Percentiles rank a stretch among this genome's conserved stretches.
phyloP scores from a whole-genome alignment of 2,888 invertebrate genomes.

The Sesia apiformis region DNA sequence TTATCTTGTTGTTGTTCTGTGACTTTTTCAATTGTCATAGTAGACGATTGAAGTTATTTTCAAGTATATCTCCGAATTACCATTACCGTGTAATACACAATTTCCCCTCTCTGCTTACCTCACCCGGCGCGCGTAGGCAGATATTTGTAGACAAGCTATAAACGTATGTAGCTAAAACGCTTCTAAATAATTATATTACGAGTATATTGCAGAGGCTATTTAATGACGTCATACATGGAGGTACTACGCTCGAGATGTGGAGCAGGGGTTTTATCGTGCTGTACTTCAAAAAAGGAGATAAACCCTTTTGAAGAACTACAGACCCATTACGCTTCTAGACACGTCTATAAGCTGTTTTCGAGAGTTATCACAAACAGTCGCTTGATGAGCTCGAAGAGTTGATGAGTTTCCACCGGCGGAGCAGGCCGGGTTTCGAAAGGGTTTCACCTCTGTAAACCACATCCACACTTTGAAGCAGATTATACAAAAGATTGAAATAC shows the following conservation, averaged over 20 bases:
- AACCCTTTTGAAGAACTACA: not conserved
- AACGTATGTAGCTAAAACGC: too few species aligned
- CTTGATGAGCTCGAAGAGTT: not conserved
- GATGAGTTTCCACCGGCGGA: not conserved
- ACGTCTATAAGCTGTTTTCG: not conserved
- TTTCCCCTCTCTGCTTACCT: too few species aligned
- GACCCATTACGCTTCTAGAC: not conserved
- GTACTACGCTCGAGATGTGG: not conserved
- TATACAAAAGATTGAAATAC: not conserved
- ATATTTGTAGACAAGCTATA: too few species aligned
- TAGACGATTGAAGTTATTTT: too few species aligned
- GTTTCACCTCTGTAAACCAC: not conserved
- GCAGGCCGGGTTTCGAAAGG: not conserved
- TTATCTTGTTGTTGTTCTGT: too few species aligned
- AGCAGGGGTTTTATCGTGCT: not conserved
- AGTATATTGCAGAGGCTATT: not conserved
- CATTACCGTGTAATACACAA: too few species aligned
- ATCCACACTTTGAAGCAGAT: not conserved
- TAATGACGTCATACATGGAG: not conserved
- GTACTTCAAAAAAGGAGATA: not conserved
- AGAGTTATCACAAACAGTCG: not conserved
- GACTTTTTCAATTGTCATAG: too few species aligned
- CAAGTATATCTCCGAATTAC: too few species aligned
- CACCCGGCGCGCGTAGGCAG: too few species aligned
- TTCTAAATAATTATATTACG: too few species aligned